Conservation (phyloP, 2,113 vertebrate genomes). For the human region DNA sequence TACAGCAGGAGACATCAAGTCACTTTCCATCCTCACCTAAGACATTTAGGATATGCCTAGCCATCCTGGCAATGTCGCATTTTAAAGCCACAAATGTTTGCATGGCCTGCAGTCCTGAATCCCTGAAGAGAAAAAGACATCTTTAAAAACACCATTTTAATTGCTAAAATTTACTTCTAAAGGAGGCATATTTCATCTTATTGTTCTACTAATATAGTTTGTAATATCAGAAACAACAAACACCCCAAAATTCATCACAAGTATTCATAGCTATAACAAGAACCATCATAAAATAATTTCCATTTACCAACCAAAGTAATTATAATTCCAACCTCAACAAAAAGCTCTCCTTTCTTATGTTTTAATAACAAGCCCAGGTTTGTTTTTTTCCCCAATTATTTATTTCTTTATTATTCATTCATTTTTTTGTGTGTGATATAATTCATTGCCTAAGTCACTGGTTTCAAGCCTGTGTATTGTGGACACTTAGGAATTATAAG, state of each 20-base stretch:
- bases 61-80: not conserved
- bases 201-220: not conserved
- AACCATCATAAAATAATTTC: conserved; percentile 41
- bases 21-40: not conserved
- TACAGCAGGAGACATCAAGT: not conserved
- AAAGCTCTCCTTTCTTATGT: not conserved
- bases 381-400: not conserved
- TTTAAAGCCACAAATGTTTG: not conserved
- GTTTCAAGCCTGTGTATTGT: not conserved
- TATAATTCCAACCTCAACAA: conserved; percentile 1
- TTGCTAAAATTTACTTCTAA: conserved; percentile 5
- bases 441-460: not conserved
- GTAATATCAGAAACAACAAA: not conserved
- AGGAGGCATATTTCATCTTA: not conserved
- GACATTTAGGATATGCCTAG: not conserved
- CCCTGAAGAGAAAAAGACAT: not conserved
- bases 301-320: conserved; percentile 26
- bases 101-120: not conserved
- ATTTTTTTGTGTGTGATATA: not conserved
- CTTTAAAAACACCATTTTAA: conserved; percentile 35
- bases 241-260: conserved; percentile 34
- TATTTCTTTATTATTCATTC: not conserved
- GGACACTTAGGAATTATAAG: not conserved
- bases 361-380: not conserved
- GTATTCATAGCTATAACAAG: not conserved